phyloP scores from a whole-genome alignment of 2,113 vertebrate genomes.

The Clarias macrocephalus region DNA sequence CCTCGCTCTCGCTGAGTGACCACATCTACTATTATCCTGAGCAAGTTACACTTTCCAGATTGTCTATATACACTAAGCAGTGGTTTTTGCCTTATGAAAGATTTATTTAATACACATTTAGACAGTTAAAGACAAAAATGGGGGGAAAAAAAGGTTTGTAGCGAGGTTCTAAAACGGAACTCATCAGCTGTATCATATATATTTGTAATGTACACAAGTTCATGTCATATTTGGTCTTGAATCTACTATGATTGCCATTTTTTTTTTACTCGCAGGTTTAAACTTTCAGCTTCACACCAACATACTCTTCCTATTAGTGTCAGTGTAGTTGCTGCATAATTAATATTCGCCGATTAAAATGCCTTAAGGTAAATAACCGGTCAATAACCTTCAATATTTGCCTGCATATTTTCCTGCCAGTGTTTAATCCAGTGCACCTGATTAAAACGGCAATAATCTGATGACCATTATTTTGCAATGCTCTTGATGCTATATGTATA shows the following conservation, averaged over 20 bases:
- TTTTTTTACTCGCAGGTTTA: neutral
- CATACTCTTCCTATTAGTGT: neutral
- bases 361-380: neutral
- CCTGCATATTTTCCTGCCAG: neutral
- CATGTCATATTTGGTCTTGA: neutral
- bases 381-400: neutral
- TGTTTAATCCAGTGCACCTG: neutral
- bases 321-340: no score
- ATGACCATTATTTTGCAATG: neutral
- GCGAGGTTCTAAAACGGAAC: neutral
- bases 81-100: neutral
- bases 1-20: neutral
- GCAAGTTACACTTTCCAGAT: neutral
- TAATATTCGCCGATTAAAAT: neutral
- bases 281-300: neutral
- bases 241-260: neutral
- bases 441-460: neutral
- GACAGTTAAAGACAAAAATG: neutral
- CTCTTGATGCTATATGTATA: slow-evolving; percentile 33
- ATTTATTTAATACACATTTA: neutral
- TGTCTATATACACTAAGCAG: neutral
- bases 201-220: neutral
- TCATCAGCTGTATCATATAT: neutral
- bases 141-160: neutral
- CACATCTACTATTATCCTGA: neutral